Conservation (phyloP, 2,113 vertebrate species). For the Hemiscyllium ocellatum region DNA sequence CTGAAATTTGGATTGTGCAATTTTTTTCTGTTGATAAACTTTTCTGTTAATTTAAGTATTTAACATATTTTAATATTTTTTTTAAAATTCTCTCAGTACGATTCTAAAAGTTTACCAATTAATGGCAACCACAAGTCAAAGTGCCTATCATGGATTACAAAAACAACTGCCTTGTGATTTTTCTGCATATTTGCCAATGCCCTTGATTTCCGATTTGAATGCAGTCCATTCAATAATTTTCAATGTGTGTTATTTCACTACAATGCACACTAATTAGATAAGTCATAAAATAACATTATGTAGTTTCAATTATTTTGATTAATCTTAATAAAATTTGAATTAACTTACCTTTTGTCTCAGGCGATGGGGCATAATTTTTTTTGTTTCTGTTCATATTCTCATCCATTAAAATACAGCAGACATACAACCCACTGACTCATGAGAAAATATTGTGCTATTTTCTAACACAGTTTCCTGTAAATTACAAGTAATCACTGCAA, state of each 20-base stretch:
- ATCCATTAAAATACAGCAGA: not conserved
- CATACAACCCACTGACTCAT: not conserved
- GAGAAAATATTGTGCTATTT: not conserved
- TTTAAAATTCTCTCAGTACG: not conserved
- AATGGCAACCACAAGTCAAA: not conserved
- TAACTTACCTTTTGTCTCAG: not conserved
- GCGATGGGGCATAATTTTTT: not conserved
- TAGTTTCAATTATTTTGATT: not conserved
- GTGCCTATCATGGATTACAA: not conserved
- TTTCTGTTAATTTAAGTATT: not conserved
- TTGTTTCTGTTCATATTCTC: not conserved
- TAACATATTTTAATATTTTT: not conserved
- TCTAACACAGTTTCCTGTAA: not conserved
- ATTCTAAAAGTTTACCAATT: not conserved
- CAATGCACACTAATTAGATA: not conserved
- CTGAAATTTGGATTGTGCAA: not conserved
- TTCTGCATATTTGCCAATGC: not conserved
- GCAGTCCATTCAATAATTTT: not conserved
- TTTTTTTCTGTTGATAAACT: no score
- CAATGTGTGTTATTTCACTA: not conserved
- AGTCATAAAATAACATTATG: not conserved
- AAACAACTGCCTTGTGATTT: not conserved
- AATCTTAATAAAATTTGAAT: slow-evolving; percentile 24
- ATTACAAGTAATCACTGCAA: slow-evolving; percentile 11
- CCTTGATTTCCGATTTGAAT: not conserved